A percentile compares a stretch with the other conserved stretches of the same genome.
Evolutionary conservation across 2,797 vertebrate species (phyloP).

Genomic region (Petrocephalus schoutedeni): DNA sequence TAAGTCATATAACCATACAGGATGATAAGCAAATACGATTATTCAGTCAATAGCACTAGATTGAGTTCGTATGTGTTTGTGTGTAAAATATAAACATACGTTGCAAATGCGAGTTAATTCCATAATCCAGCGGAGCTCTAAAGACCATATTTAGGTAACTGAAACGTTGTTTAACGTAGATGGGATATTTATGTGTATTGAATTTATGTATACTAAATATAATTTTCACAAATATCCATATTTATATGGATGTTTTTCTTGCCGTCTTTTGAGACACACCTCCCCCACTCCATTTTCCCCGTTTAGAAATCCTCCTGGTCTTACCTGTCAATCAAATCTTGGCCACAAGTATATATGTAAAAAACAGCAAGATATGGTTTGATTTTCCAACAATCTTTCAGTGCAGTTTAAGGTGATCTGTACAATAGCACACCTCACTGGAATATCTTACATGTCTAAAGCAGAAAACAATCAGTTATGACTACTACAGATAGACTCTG

Average conservation of each 20-base stretch:
- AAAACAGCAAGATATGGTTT: background rate
- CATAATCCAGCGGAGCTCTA: background rate
- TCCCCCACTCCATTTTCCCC: background rate
- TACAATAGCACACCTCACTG: background rate
- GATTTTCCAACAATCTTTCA: background rate
- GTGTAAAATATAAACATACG: slow-evolving; percentile 15
- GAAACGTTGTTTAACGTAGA: background rate
- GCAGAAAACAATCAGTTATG: background rate
- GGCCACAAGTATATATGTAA: too few relatives aligned
- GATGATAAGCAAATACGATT: slow-evolving; percentile 36
- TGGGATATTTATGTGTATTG: background rate
- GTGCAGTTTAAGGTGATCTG: background rate
- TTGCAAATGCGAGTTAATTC: background rate
- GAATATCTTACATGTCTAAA: background rate
- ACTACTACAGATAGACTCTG: background rate
- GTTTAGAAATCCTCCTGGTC: background rate
- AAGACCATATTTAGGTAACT: background rate
- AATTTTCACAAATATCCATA: background rate
- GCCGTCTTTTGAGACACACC: background rate
- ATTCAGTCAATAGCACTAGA: slow-evolving; percentile 25
- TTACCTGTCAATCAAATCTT: background rate
- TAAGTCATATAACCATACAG: slow-evolving; percentile 22
- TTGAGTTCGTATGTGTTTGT: background rate
- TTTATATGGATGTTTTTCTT: background rate
- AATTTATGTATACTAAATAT: background rate